Conservation (phyloP, 1,140 invertebrate genomes). For the Temnothorax curvispinosus region DNA sequence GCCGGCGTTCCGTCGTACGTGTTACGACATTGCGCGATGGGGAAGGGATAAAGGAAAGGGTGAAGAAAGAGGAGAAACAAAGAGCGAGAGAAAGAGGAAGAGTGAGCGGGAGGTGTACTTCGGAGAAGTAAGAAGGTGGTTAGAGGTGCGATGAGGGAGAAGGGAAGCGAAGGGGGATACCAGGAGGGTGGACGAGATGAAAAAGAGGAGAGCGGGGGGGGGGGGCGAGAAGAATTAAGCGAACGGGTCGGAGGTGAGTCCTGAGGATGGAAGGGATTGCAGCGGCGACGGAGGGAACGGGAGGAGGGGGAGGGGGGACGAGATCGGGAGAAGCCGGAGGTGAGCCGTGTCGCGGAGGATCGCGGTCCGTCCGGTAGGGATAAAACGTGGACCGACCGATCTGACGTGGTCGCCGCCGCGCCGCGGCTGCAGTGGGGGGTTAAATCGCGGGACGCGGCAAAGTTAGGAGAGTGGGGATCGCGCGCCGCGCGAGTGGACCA, state of each 20-base stretch:
- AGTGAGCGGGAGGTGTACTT: slow-evolving; percentile 43
- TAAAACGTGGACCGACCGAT: slow-evolving; percentile 69
- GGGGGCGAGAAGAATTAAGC: slow-evolving; percentile 77
- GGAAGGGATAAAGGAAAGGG: slow-evolving; percentile 44
- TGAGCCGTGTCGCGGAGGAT: slow-evolving; percentile 84
- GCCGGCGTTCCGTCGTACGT: slow-evolving; percentile 80
- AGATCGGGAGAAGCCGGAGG: slow-evolving; percentile 80
- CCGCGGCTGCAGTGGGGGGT: slow-evolving; percentile 79
- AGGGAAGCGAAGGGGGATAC: slow-evolving; percentile 47
- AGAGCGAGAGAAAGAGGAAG: slow-evolving; percentile 72
- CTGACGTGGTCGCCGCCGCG: slow-evolving; percentile 49
- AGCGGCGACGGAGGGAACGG: slow-evolving; percentile 72
- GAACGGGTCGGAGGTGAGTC: slow-evolving; percentile 74
- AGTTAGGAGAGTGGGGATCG: slow-evolving; percentile 70
- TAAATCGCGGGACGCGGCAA: slow-evolving; percentile 83
- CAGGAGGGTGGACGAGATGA: slow-evolving; percentile 68
- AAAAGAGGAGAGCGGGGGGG: slow-evolving; percentile 81
- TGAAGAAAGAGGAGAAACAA: slow-evolving; percentile 66
- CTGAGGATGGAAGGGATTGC: slow-evolving; percentile 80
- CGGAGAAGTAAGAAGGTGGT: slow-evolving; percentile 71
- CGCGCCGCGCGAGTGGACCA: slow-evolving; percentile 83
- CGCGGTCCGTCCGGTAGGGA: slow-evolving; percentile 84
- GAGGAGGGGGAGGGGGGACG: slow-evolving; percentile 78
- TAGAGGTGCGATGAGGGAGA: slow-evolving; percentile 77
- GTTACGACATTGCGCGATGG: slow-evolving; percentile 83